These are phyloP conservation scores for Druon quercuslanigerum DNA, from an alignment of 1,140 invertebrate species.

Conservation along the genomic window DNA sequence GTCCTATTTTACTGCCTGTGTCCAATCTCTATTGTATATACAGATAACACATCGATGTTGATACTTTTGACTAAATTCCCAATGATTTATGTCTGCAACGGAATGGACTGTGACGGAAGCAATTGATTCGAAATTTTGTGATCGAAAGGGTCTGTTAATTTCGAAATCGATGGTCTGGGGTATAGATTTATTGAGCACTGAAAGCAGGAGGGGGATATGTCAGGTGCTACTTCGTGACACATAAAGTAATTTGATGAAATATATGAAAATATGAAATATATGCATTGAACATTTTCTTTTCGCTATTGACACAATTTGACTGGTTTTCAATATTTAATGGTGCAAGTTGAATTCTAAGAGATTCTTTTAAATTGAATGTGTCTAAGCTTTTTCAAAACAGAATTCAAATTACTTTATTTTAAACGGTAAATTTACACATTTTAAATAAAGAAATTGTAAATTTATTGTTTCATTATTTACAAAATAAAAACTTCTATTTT, in stretches of 20 bases:
- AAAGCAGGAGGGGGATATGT: too few relatives aligned
- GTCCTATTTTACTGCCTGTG: constrained; percentile 13
- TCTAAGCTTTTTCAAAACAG: background rate
- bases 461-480: too few relatives aligned
- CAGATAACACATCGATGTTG: background rate
- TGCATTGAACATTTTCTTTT: too few relatives aligned
- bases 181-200: too few relatives aligned
- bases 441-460: background rate
- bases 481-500: too few relatives aligned
- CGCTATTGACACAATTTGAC: too few relatives aligned
- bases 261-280: too few relatives aligned
- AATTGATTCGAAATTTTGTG: constrained; percentile 19
- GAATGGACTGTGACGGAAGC: background rate
- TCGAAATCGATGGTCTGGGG: background rate
- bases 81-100: background rate
- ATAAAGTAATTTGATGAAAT: too few relatives aligned
- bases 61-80: constrained; percentile 9
- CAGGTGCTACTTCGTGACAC: too few relatives aligned
- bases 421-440: background rate
- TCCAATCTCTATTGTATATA: constrained; percentile 28
- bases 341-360: too few relatives aligned
- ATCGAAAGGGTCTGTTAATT: background rate
- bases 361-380: background rate
- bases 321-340: too few relatives aligned
- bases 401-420: background rate